phyloP scores from a whole-genome alignment of 2,888 invertebrate genomes.

The Lottia scabra region DNA sequence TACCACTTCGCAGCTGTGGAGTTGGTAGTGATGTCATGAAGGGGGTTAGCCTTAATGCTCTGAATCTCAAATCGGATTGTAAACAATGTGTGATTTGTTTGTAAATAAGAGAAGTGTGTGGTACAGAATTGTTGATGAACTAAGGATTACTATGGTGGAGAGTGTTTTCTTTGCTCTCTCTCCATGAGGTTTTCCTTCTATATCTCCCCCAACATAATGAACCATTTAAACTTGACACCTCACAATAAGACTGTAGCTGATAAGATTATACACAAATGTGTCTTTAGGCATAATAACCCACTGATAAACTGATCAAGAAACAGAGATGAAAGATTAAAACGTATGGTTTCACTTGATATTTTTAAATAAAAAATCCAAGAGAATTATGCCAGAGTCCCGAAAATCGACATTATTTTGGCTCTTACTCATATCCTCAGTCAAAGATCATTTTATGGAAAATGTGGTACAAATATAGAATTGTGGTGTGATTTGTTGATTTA shows the following conservation, averaged over 20 bases:
- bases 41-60: background rate
- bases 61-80: background rate
- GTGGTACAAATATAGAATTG: constrained; percentile 7
- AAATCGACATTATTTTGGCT: background rate
- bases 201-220: background rate
- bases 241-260: background rate
- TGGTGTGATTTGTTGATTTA: constrained; percentile 7
- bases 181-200: background rate
- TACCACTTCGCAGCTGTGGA: background rate
- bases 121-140: background rate
- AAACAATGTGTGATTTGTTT: constrained; percentile 1
- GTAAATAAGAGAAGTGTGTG: constrained; percentile 1
- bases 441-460: constrained; percentile 7
- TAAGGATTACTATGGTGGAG: background rate
- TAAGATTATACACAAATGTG: background rate
- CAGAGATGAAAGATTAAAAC: background rate
- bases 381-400: background rate
- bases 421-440: constrained; percentile 7
- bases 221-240: constrained; percentile 4
- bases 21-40: constrained; percentile 3
- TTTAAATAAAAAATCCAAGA: background rate
- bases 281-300: background rate
- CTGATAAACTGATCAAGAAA: background rate
- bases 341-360: constrained; percentile 1
- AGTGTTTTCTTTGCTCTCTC: background rate